phyloP scores from a whole-genome alignment of 2,888 invertebrate genomes.

The Heliconius sara region DNA sequence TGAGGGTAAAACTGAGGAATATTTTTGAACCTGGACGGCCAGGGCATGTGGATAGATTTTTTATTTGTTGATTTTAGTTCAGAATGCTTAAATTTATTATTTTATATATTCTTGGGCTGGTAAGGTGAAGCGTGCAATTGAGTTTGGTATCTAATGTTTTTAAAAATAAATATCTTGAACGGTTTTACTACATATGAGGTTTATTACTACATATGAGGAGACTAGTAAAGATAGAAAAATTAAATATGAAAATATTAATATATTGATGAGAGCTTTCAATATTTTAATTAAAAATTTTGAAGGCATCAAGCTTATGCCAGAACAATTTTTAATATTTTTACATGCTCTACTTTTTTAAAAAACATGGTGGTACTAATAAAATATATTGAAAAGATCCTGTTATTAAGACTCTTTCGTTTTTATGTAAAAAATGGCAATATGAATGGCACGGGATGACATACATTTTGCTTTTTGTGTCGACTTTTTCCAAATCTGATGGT shows the following conservation, averaged over 20 bases:
- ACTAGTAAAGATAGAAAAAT: background rate
- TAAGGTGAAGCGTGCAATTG: no score
- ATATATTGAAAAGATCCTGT: conserved; percentile 15
- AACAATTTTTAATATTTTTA: conserved; percentile 19
- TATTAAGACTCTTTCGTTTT: conserved; percentile 11
- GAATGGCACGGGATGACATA: conserved; percentile 1
- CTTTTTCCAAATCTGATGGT: conserved; percentile 1
- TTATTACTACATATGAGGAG: no score
- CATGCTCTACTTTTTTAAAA: background rate
- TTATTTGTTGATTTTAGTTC: background rate
- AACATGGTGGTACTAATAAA: conserved; percentile 10
- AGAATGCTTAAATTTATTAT: background rate
- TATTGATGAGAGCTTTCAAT: conserved; percentile 21
- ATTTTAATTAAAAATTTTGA: conserved; percentile 19
- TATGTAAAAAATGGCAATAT: conserved; percentile 13
- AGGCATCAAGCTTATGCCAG: background rate
- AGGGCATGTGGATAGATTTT: background rate
- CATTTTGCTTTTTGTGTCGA: conserved; percentile 2
- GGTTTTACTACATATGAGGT: no score
- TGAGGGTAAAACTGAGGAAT: conserved; percentile 3
- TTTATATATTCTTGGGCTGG: no score
- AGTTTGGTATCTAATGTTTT: no score
- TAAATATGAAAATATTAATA: conserved; percentile 19
- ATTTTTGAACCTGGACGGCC: conserved; percentile 2
- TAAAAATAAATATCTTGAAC: no score